phyloP scores from a whole-genome alignment of 2,888 invertebrate species.

The Thera obeliscata region DNA sequence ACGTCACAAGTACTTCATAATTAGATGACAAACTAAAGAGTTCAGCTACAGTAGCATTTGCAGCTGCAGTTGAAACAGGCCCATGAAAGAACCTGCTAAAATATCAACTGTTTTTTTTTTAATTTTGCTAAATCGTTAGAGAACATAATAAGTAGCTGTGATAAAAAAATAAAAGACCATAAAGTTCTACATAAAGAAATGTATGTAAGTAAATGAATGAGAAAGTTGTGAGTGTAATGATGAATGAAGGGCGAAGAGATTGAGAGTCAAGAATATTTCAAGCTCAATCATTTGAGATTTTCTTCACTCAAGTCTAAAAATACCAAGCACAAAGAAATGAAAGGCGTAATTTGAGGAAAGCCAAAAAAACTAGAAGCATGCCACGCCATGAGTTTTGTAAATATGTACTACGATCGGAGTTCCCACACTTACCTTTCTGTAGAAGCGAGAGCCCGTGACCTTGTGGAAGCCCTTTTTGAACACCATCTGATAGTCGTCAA shows the following conservation, averaged over 20 bases:
- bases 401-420: background rate
- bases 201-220: slow-evolving; percentile 6
- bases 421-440: slow-evolving; percentile 88
- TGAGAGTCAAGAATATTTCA: slow-evolving; percentile 6
- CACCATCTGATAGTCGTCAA: slow-evolving; percentile 93
- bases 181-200: no score
- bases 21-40: no score
- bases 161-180: background rate
- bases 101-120: no score
- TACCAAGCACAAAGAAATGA: background rate
- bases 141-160: background rate
- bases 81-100: no score
- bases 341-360: background rate
- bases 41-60: no score
- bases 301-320: background rate
- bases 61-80: no score
- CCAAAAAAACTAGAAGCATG: background rate
- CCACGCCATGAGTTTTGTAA: background rate
- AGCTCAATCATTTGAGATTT: background rate
- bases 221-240: slow-evolving; percentile 14
- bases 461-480: slow-evolving; percentile 95
- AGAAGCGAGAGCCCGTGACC: slow-evolving; percentile 93
- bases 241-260: slow-evolving; percentile 60
- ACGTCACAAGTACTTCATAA: no score
- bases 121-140: no score